Evolutionary conservation across 2,113 vertebrate genomes (phyloP).

Genomic region (Aphelocoma coerulescens): DNA sequence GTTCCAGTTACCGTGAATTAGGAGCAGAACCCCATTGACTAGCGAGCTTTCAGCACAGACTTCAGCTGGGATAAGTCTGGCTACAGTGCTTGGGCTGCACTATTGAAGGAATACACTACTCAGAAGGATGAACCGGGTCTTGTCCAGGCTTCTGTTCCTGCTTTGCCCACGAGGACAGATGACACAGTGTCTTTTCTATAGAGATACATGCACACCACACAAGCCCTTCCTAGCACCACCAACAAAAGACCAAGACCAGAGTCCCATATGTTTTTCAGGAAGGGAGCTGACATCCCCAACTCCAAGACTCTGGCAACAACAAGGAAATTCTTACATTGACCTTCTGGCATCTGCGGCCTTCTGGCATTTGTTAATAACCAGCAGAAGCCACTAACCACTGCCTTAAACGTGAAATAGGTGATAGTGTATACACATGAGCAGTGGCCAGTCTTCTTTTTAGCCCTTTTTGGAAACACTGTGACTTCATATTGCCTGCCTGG

Average conservation of each 20-base stretch:
- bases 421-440: background rate
- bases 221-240: background rate
- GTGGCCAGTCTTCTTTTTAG: background rate
- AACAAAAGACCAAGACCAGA: background rate
- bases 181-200: background rate
- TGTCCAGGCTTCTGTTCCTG: background rate
- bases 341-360: background rate
- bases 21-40: background rate
- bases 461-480: background rate
- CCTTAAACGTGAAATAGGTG: background rate
- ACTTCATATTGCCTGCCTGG: background rate
- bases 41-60: background rate
- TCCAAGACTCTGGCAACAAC: background rate
- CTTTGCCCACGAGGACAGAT: rapidly evolving
- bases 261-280: background rate
- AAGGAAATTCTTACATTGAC: background rate
- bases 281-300: background rate
- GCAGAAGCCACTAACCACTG: background rate
- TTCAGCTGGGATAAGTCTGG: background rate
- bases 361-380: background rate
- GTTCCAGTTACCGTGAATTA: background rate
- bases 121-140: background rate
- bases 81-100: background rate
- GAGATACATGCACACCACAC: background rate
- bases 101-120: background rate